Evolutionary conservation across 2,797 vertebrate genomes (phyloP).

Genomic region (Carapus acus): DNA sequence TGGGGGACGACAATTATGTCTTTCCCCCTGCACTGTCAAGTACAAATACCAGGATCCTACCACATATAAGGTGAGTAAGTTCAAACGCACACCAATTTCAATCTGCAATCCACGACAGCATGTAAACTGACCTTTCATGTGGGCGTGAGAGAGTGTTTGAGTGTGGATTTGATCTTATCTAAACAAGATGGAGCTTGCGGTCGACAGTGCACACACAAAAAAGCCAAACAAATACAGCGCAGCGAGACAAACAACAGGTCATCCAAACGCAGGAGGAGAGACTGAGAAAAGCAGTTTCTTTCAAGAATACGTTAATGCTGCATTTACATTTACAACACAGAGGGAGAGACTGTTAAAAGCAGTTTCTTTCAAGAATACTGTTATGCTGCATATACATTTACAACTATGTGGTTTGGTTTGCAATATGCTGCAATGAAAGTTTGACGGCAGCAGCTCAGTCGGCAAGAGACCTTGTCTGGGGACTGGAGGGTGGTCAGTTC

Average conservation of each 20-base stretch:
- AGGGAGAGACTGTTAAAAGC: no score
- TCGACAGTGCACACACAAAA: not conserved
- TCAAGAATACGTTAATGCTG: no score
- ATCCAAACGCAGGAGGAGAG: not conserved
- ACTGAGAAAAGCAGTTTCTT: not conserved
- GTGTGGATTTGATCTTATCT: not conserved
- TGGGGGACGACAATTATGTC: no score
- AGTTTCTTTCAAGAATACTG: no score
- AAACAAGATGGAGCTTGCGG: slow-evolving; percentile 1
- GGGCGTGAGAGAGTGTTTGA: slow-evolving; percentile 13
- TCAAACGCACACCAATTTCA: slow-evolving; percentile 29
- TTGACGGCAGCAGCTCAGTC: no score
- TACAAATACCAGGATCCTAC: not conserved
- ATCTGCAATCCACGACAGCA: slow-evolving; percentile 47
- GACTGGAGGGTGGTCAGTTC: no score
- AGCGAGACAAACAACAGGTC: not conserved
- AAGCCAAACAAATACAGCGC: not conserved
- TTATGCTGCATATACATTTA: no score
- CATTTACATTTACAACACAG: no score
- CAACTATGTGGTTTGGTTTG: no score
- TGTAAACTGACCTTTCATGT: slow-evolving; percentile 16
- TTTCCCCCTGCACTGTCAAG: no score
- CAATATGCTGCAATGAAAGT: no score
- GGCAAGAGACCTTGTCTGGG: no score
- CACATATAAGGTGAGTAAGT: slow-evolving; percentile 21